Conservation (phyloP, 2,797 vertebrate species). For the Melopsittacus undulatus region DNA sequence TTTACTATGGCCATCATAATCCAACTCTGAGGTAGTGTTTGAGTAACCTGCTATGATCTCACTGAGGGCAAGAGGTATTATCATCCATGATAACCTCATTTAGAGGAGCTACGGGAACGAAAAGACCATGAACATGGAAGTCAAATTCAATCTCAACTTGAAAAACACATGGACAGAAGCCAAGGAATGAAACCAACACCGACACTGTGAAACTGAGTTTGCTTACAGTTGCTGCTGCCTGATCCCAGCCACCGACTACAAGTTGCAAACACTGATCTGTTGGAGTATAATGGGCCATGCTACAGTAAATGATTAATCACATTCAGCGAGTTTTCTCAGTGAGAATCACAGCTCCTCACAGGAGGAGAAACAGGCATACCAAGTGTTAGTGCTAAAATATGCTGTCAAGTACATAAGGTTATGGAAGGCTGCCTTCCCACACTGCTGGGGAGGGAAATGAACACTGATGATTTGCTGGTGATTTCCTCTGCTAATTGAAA, state of each 20-base stretch:
- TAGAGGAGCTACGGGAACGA: neutral
- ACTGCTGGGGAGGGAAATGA: neutral
- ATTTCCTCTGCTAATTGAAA: constrained; percentile 39
- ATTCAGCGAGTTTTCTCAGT: neutral
- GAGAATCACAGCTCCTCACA: constrained; percentile 12
- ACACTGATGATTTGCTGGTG: neutral
- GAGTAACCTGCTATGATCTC: neutral
- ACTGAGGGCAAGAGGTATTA: neutral
- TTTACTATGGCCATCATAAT: neutral
- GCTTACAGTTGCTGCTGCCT: neutral
- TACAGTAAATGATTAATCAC: neutral
- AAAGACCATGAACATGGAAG: neutral
- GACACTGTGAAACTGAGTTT: neutral
- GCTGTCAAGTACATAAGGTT: constrained; percentile 10
- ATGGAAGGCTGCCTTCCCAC: neutral
- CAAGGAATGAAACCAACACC: neutral
- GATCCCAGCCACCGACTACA: neutral
- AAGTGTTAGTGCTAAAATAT: constrained; percentile 44
- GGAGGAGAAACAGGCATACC: neutral
- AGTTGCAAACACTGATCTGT: neutral
- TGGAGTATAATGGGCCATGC: neutral
- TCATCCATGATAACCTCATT: neutral
- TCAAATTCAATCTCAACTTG: neutral
- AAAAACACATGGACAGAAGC: neutral
- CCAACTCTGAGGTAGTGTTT: neutral